Conservation (phyloP, 2,113 vertebrate species). For the Cryptotis parvus region DNA sequence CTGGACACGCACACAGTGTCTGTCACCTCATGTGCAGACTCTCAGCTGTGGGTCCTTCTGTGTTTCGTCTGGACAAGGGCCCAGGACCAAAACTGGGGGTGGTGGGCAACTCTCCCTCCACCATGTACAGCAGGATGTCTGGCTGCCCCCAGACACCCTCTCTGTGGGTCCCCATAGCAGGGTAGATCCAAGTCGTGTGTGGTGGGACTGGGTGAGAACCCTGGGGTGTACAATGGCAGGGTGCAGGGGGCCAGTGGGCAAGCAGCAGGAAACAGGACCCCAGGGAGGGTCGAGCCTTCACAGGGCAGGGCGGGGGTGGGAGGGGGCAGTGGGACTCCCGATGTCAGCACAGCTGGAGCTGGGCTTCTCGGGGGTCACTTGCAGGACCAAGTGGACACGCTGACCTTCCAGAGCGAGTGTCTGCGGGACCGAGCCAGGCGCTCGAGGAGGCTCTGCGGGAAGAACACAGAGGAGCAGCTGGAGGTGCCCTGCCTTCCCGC, state of each 20-base stretch:
- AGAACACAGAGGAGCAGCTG: slow-evolving; percentile 95
- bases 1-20: background rate
- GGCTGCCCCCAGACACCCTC: too few species aligned
- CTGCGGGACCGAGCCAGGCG: slow-evolving; percentile 95
- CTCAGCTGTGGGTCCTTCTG: background rate
- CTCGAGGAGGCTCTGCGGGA: slow-evolving; percentile 96
- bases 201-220: background rate
- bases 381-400: slow-evolving; percentile 98
- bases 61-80: background rate
- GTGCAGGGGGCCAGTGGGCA: background rate
- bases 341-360: background rate
- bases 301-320: background rate
- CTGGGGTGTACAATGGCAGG: background rate
- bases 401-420: slow-evolving; percentile 97
- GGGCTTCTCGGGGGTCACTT: background rate
- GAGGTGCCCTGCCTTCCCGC: slow-evolving; percentile 83
- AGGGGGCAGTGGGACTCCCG: background rate
- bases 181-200: background rate
- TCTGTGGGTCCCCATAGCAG: too few species aligned
- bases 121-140: background rate
- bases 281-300: background rate
- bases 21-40: background rate
- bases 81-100: rapidly evolving
- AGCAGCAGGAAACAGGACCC: background rate
- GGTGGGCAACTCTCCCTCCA: background rate